These are phyloP conservation scores for Chaitophorus viminalis DNA, from an alignment of 2,888 invertebrate genomes.

Conservation along the genomic window DNA sequence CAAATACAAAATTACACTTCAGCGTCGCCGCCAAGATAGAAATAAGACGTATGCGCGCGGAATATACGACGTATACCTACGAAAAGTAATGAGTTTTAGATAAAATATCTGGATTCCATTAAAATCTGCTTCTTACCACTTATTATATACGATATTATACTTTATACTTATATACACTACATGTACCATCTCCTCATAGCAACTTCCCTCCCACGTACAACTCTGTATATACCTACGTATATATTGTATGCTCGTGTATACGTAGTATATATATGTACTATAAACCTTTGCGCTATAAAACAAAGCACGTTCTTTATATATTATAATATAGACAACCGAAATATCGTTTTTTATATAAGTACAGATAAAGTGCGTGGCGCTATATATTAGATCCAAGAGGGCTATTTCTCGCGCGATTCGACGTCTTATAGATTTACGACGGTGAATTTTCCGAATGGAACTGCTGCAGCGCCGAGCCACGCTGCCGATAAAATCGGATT, in stretches of 20 bases:
- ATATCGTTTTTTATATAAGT: background rate
- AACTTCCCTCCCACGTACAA: too few relatives aligned
- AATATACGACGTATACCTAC: too few relatives aligned
- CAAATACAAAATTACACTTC: background rate
- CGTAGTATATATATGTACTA: too few relatives aligned
- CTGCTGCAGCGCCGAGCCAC: too few relatives aligned
- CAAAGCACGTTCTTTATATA: background rate
- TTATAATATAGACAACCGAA: background rate
- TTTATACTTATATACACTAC: background rate
- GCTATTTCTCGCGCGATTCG: background rate
- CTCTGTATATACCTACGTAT: too few relatives aligned
- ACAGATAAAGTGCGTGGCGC: background rate
- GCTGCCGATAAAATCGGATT: too few relatives aligned
- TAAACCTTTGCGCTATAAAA: background rate
- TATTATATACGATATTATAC: background rate
- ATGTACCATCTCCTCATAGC: too few relatives aligned
- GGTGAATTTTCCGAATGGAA: too few relatives aligned
- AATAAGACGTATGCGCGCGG: background rate
- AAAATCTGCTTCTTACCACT: background rate
- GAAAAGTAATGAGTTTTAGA: conserved; percentile 12
- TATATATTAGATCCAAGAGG: background rate
- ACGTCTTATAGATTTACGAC: background rate
- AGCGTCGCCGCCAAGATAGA: too few relatives aligned
- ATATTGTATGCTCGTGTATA: too few relatives aligned
- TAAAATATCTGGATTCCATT: conserved; percentile 18